Evolutionary conservation across 2,888 invertebrate species (phyloP), one percentile per base, ranked within the genome.

Genomic region (Cactoblastis cactorum): DNA sequence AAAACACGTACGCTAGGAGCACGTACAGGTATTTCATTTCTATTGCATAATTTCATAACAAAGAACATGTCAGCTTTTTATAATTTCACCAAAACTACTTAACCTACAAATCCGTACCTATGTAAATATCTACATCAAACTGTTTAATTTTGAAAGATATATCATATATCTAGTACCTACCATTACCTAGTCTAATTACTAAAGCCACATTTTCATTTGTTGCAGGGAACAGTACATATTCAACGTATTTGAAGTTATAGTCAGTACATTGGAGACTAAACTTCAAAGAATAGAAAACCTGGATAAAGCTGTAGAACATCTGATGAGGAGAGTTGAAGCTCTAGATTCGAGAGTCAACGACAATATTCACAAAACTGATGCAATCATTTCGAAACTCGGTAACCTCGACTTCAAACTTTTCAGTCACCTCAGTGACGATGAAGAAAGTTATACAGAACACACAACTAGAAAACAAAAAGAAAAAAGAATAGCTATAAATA

Each of bases 171-270:
- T n/a, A n/a, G n/a, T n/a, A n/a, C n/a, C n/a, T n/a, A n/a, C n/a
- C n/a, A n/a, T n/a, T n/a, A n/a, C n/a, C n/a, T n/a, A n/a, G n/a
- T n/a, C n/a, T n/a, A n/a, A n/a, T n/a, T n/a, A n/a, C n/a, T n/a
- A n/a, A n/a, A n/a, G n/a, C n/a, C n/a, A n/a, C n/a, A 3, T 50
- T 45, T 61, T 62, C 61, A 62, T 80, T 84, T 88, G 77, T 93
- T 93, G 56, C 94, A 96, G 96, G 83, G 96, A 96, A 81, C 95
- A 96, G 80, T 96, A 96, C 79, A 92, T 96, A 57, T 94, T 96
- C 84, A 95, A 95, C 77, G 95, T 97, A 50, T 96, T 97, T 84
- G 96, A 96, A 83, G 95, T 96, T 50, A 96, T 97, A 62, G 96
- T 96, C 53, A 95, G 96, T 64, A 96, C 96, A 19, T 83, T 96